Base-by-base conservation (phyloP, 2,888 invertebrate genomes). In the Argynnis bischoffii region DNA sequence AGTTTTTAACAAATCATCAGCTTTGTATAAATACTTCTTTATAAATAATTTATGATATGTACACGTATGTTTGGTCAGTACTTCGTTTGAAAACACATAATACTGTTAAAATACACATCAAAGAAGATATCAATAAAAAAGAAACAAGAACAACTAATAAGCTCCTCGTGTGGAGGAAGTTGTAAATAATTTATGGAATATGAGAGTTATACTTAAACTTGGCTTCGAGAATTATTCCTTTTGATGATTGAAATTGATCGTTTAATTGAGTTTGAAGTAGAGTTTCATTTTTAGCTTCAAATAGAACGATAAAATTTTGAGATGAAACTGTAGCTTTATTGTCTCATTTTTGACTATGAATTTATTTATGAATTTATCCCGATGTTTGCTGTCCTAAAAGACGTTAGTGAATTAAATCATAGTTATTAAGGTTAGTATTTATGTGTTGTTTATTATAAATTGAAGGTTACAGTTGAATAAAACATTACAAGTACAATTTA, bases 101-200 rank as follows among this genome's bases (percentile, higher is more conserved):
- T 61, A 61, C 51, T 41, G 61, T 61, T 53, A 61, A 41, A 53
- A 46, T 21, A 18, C 18, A 59, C 26, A 66, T 60, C 55, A 60
- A 66, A 66, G 60, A 47, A 60, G 14, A 54, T 16, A 60, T 48
- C 48, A 54, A 31, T 15, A 48, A 60, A 51, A 63, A 59, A 59
- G 50, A 60, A 67, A 47, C 26, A 63, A 66, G 47, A 64, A 63
- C 41, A 57, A 64, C 55, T 61, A 64, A 69, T 64, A 64, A 64
- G 66, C 65, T 59, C 55, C 18, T 57, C 31, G 54, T 55, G 53
- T 66, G 60, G 55, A 69, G 68, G 69, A 70, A 69, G 69, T 53
- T 51, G 63, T 71, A 71, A 71, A 71, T 69, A 66, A 64, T 71
- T 71, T 71, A 71, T 71, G 60, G 50, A 60, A 69, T 66, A 66